Evolutionary conservation across 2,113 vertebrate species (phyloP).

Genomic region (Clarias batrachus): DNA sequence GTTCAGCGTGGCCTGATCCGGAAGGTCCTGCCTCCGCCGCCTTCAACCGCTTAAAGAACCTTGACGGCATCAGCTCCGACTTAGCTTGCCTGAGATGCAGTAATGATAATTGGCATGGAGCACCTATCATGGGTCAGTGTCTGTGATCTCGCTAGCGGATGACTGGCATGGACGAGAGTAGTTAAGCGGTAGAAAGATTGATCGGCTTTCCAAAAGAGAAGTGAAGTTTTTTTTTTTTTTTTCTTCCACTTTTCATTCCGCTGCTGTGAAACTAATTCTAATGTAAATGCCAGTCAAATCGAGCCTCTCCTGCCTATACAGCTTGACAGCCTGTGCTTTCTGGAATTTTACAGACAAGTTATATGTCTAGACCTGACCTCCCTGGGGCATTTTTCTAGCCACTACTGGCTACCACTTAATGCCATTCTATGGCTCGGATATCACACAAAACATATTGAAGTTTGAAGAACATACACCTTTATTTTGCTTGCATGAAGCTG

Average conservation of each 20-base stretch:
- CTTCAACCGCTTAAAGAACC: background rate
- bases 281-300: slow-evolving; percentile 65
- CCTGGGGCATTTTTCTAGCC: slow-evolving; percentile 35
- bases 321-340: slow-evolving; percentile 48
- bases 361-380: slow-evolving; percentile 41
- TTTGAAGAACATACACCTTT: slow-evolving; percentile 31
- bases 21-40: background rate
- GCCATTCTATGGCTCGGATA: slow-evolving; percentile 48
- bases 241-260: slow-evolving; percentile 31
- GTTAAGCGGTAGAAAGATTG: slow-evolving; percentile 38
- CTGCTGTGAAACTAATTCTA: slow-evolving; percentile 59
- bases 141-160: slow-evolving; percentile 9
- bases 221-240: slow-evolving; percentile 33
- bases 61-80: slow-evolving; percentile 2
- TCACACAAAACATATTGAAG: slow-evolving; percentile 36
- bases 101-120: slow-evolving; percentile 42
- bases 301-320: slow-evolving; percentile 40
- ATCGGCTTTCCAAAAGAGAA: slow-evolving; percentile 46
- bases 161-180: slow-evolving; percentile 34
- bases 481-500: slow-evolving; percentile 41
- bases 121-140: slow-evolving; percentile 40
- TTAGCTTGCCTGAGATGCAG: slow-evolving; percentile 30
- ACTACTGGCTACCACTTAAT: slow-evolving; percentile 40
- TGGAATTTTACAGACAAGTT: slow-evolving; percentile 57
- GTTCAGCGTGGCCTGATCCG: background rate